phyloP scores from a whole-genome alignment of 1,140 invertebrate species.

The Amyelois transitella region DNA sequence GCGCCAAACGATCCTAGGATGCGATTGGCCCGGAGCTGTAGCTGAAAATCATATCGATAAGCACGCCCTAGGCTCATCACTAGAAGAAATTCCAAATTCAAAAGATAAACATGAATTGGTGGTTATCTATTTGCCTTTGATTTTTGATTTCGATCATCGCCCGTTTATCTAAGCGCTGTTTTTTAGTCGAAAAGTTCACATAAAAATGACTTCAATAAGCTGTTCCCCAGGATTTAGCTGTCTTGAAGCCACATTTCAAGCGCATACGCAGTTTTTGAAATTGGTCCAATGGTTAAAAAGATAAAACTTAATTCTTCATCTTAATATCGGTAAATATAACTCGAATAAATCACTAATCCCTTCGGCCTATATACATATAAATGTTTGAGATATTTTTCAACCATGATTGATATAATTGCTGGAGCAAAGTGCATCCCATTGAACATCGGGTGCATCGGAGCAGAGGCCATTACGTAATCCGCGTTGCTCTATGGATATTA shows the following conservation, averaged over 20 bases:
- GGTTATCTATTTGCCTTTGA: not conserved
- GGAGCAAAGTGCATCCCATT: not conserved
- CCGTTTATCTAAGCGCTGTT: no score
- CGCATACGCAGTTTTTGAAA: no score
- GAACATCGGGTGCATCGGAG: not conserved
- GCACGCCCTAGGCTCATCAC: not conserved
- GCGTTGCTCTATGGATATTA: not conserved
- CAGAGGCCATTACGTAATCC: not conserved
- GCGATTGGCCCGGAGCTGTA: not conserved
- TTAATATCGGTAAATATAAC: no score
- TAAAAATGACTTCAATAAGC: no score
- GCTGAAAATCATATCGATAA: not conserved
- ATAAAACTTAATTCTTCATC: no score
- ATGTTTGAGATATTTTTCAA: not conserved
- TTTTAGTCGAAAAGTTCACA: no score
- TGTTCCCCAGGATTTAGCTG: no score
- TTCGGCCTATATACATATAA: not conserved
- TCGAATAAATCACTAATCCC: not conserved
- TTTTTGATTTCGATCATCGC: not conserved
- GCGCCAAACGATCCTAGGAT: not conserved
- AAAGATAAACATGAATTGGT: no score
- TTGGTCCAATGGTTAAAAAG: no score
- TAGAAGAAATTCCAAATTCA: no score
- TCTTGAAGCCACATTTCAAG: no score
- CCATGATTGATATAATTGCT: not conserved